Base-by-base conservation (phyloP, 2,113 vertebrate genomes). In the Hippocampus barbouri region DNA sequence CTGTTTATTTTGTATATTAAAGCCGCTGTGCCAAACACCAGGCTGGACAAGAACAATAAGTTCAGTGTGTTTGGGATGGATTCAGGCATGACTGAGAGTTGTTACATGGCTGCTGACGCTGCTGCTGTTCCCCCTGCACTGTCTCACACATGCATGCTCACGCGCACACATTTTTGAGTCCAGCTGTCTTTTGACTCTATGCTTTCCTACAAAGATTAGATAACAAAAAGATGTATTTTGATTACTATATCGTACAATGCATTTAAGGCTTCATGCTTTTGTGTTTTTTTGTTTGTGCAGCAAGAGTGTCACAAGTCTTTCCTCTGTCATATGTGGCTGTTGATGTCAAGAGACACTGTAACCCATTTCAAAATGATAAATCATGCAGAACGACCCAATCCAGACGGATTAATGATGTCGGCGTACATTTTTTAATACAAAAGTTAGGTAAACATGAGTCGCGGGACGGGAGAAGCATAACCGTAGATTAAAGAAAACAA, bases 81-180 rank as follows among this genome's bases (percentile, higher is more conserved):
- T 83, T 81, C 83, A 79, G 68, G 66, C 71, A 82, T 79, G 62
- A 74, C 64, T 76, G 75, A 69, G 53, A 75, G 74, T 66, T 79
- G 23, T 78, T 18, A 62, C 76, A 66, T 80, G 41, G 73, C 65
- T 38, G 49, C 71, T 30, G 57, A 60, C 57, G 15, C 25, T 60
- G 57, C 25, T 60, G 57, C 4, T 16, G 14, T 60, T 30, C 57
- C 57, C 14, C 5, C 23, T 30, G 14, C 25, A 30, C 23, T 54
- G 21, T 54, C 53, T 10, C 54, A 60, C 14, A 15, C 25, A 16
- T 14, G 14, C 57, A 60, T 27, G 18, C 27, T 14, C 23, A 25
- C 8, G n/a, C 20, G 20, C 4, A 51, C 49, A 16, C 49, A 21
- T 14, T 11, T 10, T 54, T 21, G 21, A 59, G 25, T 30, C 57